A percentile compares a stretch with the other conserved stretches of the same genome.
phyloP scores from a whole-genome alignment of 92 coral and sea anemone species.

The Heliopora coerulea region DNA sequence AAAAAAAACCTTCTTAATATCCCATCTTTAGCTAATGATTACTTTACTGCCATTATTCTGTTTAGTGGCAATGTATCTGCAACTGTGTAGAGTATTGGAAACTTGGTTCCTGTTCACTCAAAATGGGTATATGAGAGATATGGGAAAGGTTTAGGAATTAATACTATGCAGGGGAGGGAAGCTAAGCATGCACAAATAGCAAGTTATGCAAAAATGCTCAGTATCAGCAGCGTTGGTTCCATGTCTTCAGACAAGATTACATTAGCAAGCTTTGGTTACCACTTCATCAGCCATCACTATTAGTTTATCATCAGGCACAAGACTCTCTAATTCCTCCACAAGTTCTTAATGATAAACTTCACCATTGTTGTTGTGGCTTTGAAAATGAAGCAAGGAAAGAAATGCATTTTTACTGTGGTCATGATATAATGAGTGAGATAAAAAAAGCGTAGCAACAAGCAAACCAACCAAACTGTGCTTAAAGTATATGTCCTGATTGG shows the following conservation, averaged over 20 bases:
- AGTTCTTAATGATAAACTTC: conserved; percentile 29
- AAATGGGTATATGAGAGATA: conserved; percentile 35
- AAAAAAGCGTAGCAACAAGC: conserved; percentile 14
- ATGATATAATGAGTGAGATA: conserved; percentile 40
- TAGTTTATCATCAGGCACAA: conserved; percentile 40
- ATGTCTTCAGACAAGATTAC: too few relatives aligned
- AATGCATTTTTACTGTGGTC: conserved; percentile 48
- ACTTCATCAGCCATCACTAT: conserved; percentile 31
- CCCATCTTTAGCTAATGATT: conserved; percentile 23
- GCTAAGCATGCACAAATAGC: conserved; percentile 58
- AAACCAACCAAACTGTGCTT: conserved; percentile 40
- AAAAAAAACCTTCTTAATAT: conserved; percentile 19
- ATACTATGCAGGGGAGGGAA: conserved; percentile 63
- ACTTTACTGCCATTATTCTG: conserved; percentile 46
- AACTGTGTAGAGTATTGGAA: conserved; percentile 60
- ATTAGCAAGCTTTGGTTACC: conserved; percentile 47
- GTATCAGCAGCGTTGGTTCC: not conserved
- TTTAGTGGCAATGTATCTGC: conserved; percentile 34
- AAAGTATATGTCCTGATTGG: conserved; percentile 24
- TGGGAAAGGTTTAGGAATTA: conserved; percentile 54
- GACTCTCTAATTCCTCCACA: conserved; percentile 39
- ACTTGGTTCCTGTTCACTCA: conserved; percentile 52
- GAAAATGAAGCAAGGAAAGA: conserved; percentile 33
- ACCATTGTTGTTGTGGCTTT: conserved; percentile 47
- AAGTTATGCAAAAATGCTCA: conserved; percentile 46